These are phyloP conservation scores for Mesembrinibis cayennensis DNA, from an alignment of 2,113 vertebrate species.

Conservation along the genomic window DNA sequence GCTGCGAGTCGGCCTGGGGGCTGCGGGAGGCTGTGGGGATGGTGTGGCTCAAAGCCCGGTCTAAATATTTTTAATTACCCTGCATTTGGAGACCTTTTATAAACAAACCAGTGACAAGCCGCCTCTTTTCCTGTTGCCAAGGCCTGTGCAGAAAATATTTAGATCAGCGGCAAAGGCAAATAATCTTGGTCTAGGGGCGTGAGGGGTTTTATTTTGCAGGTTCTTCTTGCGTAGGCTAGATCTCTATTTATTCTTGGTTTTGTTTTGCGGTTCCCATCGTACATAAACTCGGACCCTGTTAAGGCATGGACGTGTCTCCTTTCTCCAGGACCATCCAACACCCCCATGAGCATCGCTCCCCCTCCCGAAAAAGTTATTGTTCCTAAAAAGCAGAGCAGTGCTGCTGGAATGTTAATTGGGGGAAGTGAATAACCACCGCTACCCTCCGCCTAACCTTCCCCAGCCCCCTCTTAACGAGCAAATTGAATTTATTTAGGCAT, in stretches of 20 bases:
- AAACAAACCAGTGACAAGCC: background rate
- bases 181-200: background rate
- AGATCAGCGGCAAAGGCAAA: background rate
- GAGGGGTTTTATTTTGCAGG: background rate
- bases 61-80: background rate
- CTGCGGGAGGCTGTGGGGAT: background rate
- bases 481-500: constrained; percentile 62
- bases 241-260: background rate
- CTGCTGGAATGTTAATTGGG: constrained; percentile 71
- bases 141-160: background rate
- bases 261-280: background rate
- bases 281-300: background rate
- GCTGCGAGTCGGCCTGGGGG: accelerated
- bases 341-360: background rate
- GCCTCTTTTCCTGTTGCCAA: background rate
- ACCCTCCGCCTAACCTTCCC: constrained; percentile 46
- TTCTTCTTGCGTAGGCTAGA: background rate
- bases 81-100: background rate
- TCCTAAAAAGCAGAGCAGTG: constrained; percentile 37
- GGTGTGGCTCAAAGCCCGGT: background rate
- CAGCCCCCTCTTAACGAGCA: constrained; percentile 42
- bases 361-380: constrained; percentile 48
- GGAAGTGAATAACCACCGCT: constrained; percentile 47
- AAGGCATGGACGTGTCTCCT: background rate
- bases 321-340: background rate